Evolutionary conservation across 2,797 vertebrate species (phyloP).

Genomic region (Odontamblyopus rebecca): DNA sequence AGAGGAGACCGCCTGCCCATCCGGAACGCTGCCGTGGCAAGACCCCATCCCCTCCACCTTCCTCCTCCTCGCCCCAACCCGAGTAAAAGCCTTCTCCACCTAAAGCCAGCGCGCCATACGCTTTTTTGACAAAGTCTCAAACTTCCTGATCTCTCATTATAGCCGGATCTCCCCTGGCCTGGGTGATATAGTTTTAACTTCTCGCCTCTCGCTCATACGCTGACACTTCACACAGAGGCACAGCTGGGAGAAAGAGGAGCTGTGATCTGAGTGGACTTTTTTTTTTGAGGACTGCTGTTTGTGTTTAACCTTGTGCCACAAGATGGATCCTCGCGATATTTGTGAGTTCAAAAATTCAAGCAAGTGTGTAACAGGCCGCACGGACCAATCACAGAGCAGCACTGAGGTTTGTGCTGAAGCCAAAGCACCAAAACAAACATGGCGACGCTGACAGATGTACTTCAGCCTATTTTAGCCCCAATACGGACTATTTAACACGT

Average conservation of each 20-base stretch:
- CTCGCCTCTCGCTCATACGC: slow-evolving; percentile 34
- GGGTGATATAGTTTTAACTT: slow-evolving; percentile 50
- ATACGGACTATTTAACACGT: no score
- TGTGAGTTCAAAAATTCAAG: no score
- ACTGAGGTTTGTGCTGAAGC: no score
- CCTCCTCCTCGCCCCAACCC: not conserved
- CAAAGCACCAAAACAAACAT: no score
- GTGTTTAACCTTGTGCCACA: no score
- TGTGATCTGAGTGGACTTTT: slow-evolving; percentile 14
- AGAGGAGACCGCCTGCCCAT: slow-evolving; percentile 77
- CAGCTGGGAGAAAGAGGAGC: slow-evolving; percentile 13
- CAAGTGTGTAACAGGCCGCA: no score
- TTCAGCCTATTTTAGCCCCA: no score
- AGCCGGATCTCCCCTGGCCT: slow-evolving; percentile 45
- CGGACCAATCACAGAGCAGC: no score
- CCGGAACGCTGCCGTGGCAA: slow-evolving; percentile 75
- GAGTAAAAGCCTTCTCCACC: slow-evolving; percentile 41
- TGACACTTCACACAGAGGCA: slow-evolving; percentile 21
- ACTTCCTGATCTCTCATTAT: slow-evolving; percentile 61
- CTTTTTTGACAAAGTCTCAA: slow-evolving; percentile 66
- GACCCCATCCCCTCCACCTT: slow-evolving; percentile 29
- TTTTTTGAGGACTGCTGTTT: slow-evolving; percentile 10
- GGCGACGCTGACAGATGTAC: no score
- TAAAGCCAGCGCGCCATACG: slow-evolving; percentile 42
- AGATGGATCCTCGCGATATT: no score